These are phyloP conservation scores for Eubasilissa regina DNA, from an alignment of 1,140 invertebrate species.

Conservation along the genomic window DNA sequence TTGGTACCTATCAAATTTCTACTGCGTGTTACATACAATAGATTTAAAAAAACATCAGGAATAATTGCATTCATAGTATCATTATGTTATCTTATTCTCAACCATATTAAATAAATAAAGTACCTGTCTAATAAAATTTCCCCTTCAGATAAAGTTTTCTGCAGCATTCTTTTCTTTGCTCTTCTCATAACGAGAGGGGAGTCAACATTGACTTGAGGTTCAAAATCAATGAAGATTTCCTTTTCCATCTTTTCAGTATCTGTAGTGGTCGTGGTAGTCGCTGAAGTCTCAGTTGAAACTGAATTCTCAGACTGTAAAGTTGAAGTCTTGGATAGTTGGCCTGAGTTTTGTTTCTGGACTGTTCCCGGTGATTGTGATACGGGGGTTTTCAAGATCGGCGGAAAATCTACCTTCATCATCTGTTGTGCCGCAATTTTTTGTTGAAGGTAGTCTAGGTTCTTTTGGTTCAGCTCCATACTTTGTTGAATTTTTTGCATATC, in stretches of 20 bases:
- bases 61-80: no score
- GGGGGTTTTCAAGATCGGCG: constrained; percentile 54
- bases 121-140: constrained; percentile 82
- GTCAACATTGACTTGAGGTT: constrained; percentile 80
- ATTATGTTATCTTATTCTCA: no score
- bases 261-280: constrained; percentile 67
- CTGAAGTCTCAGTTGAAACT: constrained; percentile 69
- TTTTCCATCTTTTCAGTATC: constrained; percentile 79
- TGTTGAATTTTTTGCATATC: constrained; percentile 71
- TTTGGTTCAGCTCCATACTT: constrained; percentile 71
- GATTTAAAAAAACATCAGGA: no score
- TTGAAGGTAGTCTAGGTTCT: constrained; percentile 71
- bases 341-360: constrained; percentile 57
- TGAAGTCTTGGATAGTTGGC: constrained; percentile 70
- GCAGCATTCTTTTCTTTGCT: constrained; percentile 75
- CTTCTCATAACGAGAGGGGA: constrained; percentile 71
- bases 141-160: constrained; percentile 86
- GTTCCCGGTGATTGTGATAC: constrained; percentile 64
- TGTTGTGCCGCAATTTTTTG: constrained; percentile 71
- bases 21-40: no score
- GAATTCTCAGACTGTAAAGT: constrained; percentile 72
- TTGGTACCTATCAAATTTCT: no score
- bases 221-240: constrained; percentile 91
- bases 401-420: constrained; percentile 67
- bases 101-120: no score